Percentiles rank a stretch among this genome's conserved stretches.
Conservation (phyloP, 1,140 invertebrate genomes). For the Drosophila lacertosa region DNA sequence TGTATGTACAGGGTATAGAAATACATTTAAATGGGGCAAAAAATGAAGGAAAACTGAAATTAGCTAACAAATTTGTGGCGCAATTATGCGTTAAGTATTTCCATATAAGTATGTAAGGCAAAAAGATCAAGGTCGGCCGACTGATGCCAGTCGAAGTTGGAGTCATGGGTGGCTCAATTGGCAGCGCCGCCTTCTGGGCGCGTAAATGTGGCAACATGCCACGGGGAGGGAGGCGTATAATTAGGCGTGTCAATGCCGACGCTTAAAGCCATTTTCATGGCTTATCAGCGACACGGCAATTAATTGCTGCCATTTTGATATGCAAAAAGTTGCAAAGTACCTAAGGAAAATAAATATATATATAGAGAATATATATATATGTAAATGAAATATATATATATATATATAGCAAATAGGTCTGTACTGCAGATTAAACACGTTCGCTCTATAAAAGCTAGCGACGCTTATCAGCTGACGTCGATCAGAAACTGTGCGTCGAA, state of each 20-base stretch:
- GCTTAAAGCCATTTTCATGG: constrained; percentile 71
- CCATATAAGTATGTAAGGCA: constrained; percentile 34
- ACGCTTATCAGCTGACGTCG: constrained; percentile 73
- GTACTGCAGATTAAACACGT: constrained; percentile 41
- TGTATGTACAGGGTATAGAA: constrained; percentile 21
- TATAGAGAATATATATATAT: constrained; percentile 2
- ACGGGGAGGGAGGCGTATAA: constrained; percentile 45
- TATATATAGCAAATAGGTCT: constrained; percentile 26
- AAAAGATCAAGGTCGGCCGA: constrained; percentile 67
- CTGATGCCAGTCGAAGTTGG: constrained; percentile 65
- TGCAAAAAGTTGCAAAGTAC: constrained; percentile 69
- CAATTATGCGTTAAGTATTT: constrained; percentile 70
- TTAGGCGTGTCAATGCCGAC: constrained; percentile 76
- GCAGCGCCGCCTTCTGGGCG: constrained; percentile 43
- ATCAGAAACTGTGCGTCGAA: constrained; percentile 65
- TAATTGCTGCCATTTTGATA: constrained; percentile 80
- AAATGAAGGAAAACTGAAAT: constrained; percentile 40
- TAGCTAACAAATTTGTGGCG: constrained; percentile 78
- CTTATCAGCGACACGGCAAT: constrained; percentile 75
- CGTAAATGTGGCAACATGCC: constrained; percentile 75
- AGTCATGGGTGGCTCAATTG: constrained; percentile 69
- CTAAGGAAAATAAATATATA: constrained; percentile 25
- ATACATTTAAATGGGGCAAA: constrained; percentile 14
- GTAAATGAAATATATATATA: constrained; percentile 5
- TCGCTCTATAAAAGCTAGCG: constrained; percentile 33